A percentile compares a stretch with the other conserved stretches of the same genome.
These are phyloP conservation scores for Microctenopoma lineatum DNA, from an alignment of 2,797 vertebrate species.

Conservation along the genomic window DNA sequence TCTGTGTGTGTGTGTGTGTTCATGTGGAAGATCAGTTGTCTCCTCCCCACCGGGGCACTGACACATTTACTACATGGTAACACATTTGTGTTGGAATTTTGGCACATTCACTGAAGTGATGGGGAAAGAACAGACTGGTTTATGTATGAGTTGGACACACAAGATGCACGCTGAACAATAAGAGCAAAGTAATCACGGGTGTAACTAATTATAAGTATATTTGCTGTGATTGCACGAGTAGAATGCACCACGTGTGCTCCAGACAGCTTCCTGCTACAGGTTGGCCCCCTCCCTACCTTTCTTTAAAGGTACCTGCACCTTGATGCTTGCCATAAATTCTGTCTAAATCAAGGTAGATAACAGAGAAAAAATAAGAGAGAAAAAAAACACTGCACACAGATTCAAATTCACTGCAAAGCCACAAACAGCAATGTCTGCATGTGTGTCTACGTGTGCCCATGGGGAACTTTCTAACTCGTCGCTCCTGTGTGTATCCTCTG, in stretches of 20 bases:
- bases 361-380: not conserved
- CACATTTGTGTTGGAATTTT: constrained; percentile 6
- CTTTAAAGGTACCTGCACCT: too few species aligned
- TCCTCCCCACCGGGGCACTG: constrained; percentile 13
- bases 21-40: constrained; percentile 2
- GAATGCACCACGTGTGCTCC: too few species aligned
- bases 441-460: constrained; percentile 22
- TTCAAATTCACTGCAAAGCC: constrained; percentile 54
- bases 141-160: not conserved
- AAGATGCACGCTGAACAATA: too few species aligned
- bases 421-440: constrained; percentile 26
- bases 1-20: not conserved
- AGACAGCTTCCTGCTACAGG: too few species aligned
- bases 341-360: constrained; percentile 1
- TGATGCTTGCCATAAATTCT: not conserved
- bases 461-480: constrained; percentile 20
- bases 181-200: too few species aligned
- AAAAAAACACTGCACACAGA: constrained; percentile 61
- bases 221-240: too few species aligned
- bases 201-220: too few species aligned
- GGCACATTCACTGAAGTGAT: not conserved
- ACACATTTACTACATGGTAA: constrained; percentile 14
- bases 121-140: not conserved
- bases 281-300: too few species aligned
- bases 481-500: constrained; percentile 11